These are phyloP conservation scores for Pipa parva DNA, from an alignment of 2,113 vertebrate species.

Conservation along the genomic window DNA sequence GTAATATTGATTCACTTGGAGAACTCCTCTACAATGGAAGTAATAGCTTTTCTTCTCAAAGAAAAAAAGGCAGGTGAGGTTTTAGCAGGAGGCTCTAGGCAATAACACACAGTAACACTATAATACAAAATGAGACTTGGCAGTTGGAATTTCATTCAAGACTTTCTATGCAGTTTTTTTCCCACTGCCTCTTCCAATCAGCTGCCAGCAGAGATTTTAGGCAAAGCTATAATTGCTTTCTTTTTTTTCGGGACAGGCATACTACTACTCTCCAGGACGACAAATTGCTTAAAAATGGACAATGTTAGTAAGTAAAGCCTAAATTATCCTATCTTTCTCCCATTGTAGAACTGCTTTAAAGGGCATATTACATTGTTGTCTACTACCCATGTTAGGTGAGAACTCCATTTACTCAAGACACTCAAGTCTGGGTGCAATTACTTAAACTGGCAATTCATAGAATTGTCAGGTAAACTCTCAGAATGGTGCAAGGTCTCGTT, in stretches of 20 bases:
- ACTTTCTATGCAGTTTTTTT: not conserved
- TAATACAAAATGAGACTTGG: conserved; percentile 56
- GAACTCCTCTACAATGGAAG: conserved; percentile 58
- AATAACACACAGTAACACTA: conserved; percentile 58
- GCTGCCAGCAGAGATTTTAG: not conserved
- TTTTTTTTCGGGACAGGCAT: not conserved
- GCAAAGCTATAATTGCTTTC: conserved; percentile 17
- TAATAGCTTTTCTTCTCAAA: conserved; percentile 50
- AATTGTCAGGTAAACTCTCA: conserved; percentile 26
- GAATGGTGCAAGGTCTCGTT: conserved; percentile 1
- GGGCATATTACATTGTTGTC: not conserved
- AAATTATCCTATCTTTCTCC: conserved; percentile 6
- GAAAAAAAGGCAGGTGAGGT: conserved; percentile 42
- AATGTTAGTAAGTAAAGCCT: conserved; percentile 14
- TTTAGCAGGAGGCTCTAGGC: conserved; percentile 36
- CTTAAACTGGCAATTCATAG: conserved; percentile 35
- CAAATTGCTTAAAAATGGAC: not conserved
- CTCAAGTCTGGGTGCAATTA: conserved; percentile 17
- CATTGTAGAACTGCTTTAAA: conserved; percentile 7
- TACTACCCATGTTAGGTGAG: not conserved
- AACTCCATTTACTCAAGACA: conserved; percentile 2
- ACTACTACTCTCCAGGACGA: not conserved
- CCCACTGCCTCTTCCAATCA: conserved; percentile 8
- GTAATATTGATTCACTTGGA: conserved; percentile 56
- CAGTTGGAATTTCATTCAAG: conserved; percentile 14